phyloP scores from a whole-genome alignment of 2,888 invertebrate species.

The Hofmannophila pseudospretella region DNA sequence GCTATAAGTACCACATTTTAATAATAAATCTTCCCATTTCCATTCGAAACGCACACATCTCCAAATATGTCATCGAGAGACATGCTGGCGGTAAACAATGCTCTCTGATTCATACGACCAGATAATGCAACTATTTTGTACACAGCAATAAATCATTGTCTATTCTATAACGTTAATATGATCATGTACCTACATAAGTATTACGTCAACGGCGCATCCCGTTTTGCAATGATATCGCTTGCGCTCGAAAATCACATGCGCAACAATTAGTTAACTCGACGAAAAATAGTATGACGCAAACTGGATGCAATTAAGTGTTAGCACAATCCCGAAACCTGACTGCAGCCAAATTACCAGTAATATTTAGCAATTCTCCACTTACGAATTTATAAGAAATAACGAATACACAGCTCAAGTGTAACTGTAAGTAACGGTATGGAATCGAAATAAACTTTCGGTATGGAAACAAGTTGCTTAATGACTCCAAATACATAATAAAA shows the following conservation, averaged over 20 bases:
- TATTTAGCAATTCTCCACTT: background rate
- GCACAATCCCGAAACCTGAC: background rate
- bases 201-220: conserved; percentile 22
- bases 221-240: conserved; percentile 20
- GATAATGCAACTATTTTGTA: conserved; percentile 45
- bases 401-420: too few relatives aligned
- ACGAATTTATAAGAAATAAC: too few relatives aligned
- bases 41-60: conserved; percentile 28
- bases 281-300: conserved; percentile 31
- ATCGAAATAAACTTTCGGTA: background rate
- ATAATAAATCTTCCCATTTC: conserved; percentile 30
- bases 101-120: conserved; percentile 44
- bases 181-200: conserved; percentile 10
- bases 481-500: too few relatives aligned
- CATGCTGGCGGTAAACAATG: conserved; percentile 47
- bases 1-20: conserved; percentile 3
- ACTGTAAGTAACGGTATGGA: background rate
- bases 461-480: too few relatives aligned
- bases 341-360: background rate
- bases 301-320: conserved; percentile 44
- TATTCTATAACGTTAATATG: conserved; percentile 16
- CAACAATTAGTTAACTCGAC: conserved; percentile 32
- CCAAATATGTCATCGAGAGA: conserved; percentile 42
- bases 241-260: conserved; percentile 21
- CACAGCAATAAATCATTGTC: conserved; percentile 37